A percentile compares a stretch with the other conserved stretches of the same genome.
phyloP scores from a whole-genome alignment of 2,888 invertebrate species.

The Phengaris alcon region DNA sequence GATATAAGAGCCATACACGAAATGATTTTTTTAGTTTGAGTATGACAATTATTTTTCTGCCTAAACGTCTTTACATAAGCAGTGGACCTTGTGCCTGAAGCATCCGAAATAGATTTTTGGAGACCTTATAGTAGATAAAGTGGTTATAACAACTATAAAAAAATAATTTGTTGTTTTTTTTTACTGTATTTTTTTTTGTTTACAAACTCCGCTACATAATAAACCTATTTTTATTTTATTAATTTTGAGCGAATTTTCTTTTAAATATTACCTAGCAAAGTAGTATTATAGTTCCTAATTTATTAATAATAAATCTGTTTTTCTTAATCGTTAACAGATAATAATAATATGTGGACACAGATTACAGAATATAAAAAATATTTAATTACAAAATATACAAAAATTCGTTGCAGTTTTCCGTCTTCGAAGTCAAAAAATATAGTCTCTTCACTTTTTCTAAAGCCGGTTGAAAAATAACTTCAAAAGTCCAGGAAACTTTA shows the following conservation, averaged over 20 bases:
- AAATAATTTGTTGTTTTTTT: too few species aligned
- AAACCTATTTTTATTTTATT: background rate
- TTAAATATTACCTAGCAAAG: background rate
- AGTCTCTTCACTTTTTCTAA: background rate
- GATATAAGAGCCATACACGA: too few species aligned
- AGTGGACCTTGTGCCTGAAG: too few species aligned
- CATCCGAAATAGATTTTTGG: too few species aligned
- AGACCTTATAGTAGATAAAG: too few species aligned
- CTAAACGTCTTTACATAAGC: too few species aligned
- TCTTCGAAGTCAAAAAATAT: background rate
- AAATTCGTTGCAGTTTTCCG: constrained; percentile 19
- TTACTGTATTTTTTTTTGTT: too few species aligned
- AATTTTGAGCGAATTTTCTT: background rate
- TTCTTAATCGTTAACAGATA: background rate
- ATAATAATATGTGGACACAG: background rate
- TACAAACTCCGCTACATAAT: background rate
- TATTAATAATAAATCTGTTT: background rate
- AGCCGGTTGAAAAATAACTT: background rate
- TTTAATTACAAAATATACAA: constrained; percentile 26
- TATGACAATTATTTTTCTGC: too few species aligned
- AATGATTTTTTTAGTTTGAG: too few species aligned
- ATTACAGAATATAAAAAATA: constrained; percentile 2
- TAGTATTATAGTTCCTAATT: background rate
- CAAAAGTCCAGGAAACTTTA: too few species aligned
- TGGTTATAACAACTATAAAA: too few species aligned